Percentiles rank a stretch among this genome's conserved stretches.
Evolutionary conservation across 2,113 vertebrate genomes (phyloP).

Genomic region (Hippocampus barbouri): DNA sequence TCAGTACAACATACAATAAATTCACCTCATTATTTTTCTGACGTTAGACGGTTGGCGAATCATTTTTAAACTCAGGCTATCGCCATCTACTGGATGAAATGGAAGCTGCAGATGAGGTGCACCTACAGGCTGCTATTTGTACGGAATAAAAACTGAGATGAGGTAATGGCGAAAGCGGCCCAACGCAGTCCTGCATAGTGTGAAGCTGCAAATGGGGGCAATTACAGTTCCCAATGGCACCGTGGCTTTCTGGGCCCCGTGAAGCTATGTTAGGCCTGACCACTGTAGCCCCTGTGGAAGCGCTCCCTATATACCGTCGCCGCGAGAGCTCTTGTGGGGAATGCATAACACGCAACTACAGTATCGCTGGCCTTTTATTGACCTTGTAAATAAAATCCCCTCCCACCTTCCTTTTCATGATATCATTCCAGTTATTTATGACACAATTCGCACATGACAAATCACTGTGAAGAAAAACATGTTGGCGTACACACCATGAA

Average conservation of each 20-base stretch:
- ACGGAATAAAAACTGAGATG: no score
- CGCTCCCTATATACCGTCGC: conserved; percentile 17
- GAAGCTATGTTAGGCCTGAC: conserved; percentile 45
- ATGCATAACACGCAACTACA: conserved; percentile 1
- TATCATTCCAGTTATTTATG: not conserved
- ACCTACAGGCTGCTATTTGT: not conserved
- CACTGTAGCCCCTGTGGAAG: conserved; percentile 37
- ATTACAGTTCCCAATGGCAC: conserved; percentile 53
- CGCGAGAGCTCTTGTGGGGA: not conserved
- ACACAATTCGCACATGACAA: not conserved
- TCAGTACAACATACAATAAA: no score
- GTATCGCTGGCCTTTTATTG: not conserved
- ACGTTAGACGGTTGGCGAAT: conserved; percentile 4
- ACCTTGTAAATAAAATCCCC: not conserved
- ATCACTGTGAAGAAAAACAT: conserved; percentile 3
- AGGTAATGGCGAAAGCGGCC: not conserved
- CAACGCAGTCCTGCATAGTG: conserved; percentile 15
- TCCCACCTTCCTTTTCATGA: conserved; percentile 9
- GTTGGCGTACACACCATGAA: not conserved
- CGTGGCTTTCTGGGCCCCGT: conserved; percentile 41
- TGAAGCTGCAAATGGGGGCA: conserved; percentile 25
- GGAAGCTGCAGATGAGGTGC: not conserved
- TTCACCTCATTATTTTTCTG: conserved; percentile 13
- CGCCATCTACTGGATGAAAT: conserved; percentile 57
- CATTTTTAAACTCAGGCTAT: conserved; percentile 23